phyloP scores from a whole-genome alignment of 2,888 invertebrate species.

The Muscina levida region DNA sequence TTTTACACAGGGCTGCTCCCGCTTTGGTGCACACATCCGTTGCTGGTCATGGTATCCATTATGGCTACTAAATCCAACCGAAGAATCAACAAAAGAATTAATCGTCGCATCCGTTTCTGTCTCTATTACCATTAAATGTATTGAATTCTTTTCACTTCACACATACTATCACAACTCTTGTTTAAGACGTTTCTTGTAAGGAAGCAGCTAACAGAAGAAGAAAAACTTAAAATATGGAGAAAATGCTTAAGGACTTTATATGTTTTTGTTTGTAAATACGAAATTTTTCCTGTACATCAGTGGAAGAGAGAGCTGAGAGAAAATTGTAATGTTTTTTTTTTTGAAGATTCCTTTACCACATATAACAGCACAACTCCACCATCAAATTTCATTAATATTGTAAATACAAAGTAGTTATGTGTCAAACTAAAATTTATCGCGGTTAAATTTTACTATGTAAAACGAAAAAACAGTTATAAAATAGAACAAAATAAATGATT shows the following conservation, averaged over 20 bases:
- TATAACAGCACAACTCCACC: conserved; percentile 12
- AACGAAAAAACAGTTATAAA: conserved; percentile 40
- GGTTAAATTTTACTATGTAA: conserved; percentile 68
- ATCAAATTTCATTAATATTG: conserved; percentile 22
- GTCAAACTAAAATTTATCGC: conserved; percentile 66
- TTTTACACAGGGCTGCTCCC: conserved; percentile 76
- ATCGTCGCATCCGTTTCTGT: conserved; percentile 24
- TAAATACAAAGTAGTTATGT: conserved; percentile 15
- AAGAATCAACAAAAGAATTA: neutral
- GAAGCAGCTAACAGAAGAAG: neutral
- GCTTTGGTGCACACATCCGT: conserved; percentile 79
- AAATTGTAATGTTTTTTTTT: neutral
- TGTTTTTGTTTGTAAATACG: neutral
- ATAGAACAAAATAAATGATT: conserved; percentile 42
- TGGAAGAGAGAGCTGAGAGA: neutral
- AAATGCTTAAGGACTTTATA: too few relatives aligned
- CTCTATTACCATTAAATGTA: conserved; percentile 26
- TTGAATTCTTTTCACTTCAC: conserved; percentile 19
- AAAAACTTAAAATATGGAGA: too few relatives aligned
- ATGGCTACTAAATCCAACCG: conserved; percentile 76
- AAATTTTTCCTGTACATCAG: neutral
- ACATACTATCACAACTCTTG: too few relatives aligned
- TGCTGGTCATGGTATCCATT: conserved; percentile 79
- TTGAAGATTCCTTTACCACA: neutral
- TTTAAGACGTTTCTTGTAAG: conserved; percentile 2